Conservation (phyloP, 2,113 vertebrate genomes). For the Sylvia atricapilla region DNA sequence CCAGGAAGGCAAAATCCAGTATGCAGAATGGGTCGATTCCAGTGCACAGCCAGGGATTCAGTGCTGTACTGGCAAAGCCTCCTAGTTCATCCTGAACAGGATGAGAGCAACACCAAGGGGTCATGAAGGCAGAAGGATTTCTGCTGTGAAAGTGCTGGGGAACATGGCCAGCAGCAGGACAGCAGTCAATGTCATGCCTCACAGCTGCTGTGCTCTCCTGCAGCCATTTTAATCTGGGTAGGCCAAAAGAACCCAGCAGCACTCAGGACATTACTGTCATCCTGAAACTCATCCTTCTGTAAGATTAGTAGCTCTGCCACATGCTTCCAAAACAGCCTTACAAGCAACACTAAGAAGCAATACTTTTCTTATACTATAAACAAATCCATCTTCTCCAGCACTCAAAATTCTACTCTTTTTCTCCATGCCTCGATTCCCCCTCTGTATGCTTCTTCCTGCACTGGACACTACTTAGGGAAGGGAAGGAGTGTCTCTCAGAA, state of each 20-base stretch:
- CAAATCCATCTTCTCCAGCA: neutral
- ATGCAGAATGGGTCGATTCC: neutral
- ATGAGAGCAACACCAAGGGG: neutral
- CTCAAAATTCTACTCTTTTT: neutral
- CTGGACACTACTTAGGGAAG: neutral
- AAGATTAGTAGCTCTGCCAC: neutral
- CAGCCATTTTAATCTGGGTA: neutral
- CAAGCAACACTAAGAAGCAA: neutral
- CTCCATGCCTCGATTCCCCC: accelerated
- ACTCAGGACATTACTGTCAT: neutral
- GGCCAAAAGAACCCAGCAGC: neutral
- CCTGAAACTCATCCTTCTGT: neutral
- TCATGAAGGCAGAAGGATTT: neutral
- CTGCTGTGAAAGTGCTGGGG: neutral
- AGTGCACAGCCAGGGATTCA: neutral
- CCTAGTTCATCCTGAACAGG: neutral
- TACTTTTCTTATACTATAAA: neutral
- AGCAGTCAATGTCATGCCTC: neutral
- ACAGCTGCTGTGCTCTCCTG: neutral
- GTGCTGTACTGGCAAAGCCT: neutral
- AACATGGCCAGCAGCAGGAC: neutral
- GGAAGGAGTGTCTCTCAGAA: neutral
- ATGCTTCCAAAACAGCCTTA: neutral
- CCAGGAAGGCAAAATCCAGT: neutral
- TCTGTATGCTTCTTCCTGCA: neutral